Evolutionary conservation across 2,797 vertebrate species (phyloP).

Genomic region (Myiothlypis chrysogaster): DNA sequence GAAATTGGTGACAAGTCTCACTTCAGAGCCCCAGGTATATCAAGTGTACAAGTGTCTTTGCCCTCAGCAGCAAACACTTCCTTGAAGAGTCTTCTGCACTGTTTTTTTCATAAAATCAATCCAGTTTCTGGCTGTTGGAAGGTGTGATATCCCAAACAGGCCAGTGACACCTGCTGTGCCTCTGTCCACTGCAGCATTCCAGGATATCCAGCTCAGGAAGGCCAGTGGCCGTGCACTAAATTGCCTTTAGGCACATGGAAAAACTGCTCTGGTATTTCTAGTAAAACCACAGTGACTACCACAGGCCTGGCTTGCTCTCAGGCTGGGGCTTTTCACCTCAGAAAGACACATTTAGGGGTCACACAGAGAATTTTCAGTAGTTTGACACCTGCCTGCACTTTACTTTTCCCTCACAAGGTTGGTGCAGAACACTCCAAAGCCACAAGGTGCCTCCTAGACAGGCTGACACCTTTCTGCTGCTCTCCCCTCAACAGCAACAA

Average conservation of each 20-base stretch:
- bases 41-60: neutral
- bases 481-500: neutral
- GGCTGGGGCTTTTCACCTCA: neutral
- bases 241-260: neutral
- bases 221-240: neutral
- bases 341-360: neutral
- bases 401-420: neutral
- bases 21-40: neutral
- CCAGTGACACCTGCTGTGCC: neutral
- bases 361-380: neutral
- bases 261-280: neutral
- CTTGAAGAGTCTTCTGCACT: neutral
- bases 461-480: neutral
- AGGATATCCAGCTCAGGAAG: neutral
- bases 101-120: neutral
- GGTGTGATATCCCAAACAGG: neutral
- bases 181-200: fast-evolving
- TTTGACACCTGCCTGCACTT: neutral
- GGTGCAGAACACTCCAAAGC: neutral
- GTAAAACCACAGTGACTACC: neutral
- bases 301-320: neutral
- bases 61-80: neutral
- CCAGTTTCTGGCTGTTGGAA: neutral
- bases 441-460: neutral
- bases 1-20: neutral